Percentiles rank a stretch among this genome's conserved stretches.
phyloP scores from a whole-genome alignment of 2,113 vertebrate species.

The Eulemur rufifrons region DNA sequence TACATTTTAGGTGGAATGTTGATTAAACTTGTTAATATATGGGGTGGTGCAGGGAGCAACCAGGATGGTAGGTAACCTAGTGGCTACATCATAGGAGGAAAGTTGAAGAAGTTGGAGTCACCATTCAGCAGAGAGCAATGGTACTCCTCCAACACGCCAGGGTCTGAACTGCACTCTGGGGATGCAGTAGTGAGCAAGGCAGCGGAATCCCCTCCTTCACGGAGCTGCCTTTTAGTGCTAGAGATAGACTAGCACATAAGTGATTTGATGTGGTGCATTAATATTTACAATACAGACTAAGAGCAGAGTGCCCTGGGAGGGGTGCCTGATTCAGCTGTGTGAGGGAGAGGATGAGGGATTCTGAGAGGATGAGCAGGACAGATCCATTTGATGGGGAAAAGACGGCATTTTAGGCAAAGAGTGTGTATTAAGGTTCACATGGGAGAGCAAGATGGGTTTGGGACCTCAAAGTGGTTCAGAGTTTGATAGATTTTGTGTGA shows the following conservation, averaged over 20 bases:
- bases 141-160: not conserved
- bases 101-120: not conserved
- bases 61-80: not conserved
- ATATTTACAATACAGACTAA: slow-evolving; percentile 48
- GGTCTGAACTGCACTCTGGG: not conserved
- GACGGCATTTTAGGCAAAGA: not conserved
- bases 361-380: not conserved
- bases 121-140: not conserved
- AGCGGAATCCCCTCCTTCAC: not conserved
- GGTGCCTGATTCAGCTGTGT: not conserved
- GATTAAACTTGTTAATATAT: not conserved
- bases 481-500: not conserved
- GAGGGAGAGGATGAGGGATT: not conserved
- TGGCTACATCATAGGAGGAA: not conserved
- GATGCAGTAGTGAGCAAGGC: not conserved
- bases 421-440: not conserved
- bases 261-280: slow-evolving; percentile 16
- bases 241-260: not conserved
- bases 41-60: not conserved
- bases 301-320: not conserved
- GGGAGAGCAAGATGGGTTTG: not conserved
- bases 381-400: not conserved
- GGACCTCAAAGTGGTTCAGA: not conserved
- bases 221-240: not conserved
- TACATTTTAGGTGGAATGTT: not conserved